These are phyloP conservation scores for Colletes latitarsis DNA, from an alignment of 1,140 invertebrate species.

Conservation along the genomic window DNA sequence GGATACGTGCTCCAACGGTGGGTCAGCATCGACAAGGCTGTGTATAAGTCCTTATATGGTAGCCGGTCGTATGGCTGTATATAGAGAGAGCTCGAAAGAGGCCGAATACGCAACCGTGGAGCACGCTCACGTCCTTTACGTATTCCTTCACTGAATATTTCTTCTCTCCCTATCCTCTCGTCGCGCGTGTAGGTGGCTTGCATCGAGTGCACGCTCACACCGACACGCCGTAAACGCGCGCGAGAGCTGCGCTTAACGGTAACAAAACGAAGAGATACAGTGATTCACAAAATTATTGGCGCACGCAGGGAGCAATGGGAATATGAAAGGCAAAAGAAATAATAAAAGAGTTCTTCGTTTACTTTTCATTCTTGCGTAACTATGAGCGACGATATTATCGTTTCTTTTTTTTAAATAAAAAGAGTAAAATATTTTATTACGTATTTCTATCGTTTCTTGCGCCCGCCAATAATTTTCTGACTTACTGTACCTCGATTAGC, in stretches of 20 bases:
- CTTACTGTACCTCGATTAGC: constrained; percentile 30
- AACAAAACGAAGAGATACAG: constrained; percentile 45
- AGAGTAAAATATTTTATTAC: no score
- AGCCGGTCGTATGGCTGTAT: constrained; percentile 57
- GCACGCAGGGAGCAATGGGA: no score
- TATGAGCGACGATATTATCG: no score
- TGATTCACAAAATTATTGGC: no score
- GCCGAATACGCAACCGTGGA: constrained; percentile 59
- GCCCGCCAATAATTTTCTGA: no score
- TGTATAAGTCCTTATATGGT: constrained; percentile 70
- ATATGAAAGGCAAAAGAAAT: no score
- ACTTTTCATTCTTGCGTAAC: no score
- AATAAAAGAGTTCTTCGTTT: no score
- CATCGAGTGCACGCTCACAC: neutral
- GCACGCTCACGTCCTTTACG: constrained; percentile 48
- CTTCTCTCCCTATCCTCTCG: constrained; percentile 36
- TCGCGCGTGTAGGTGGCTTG: constrained; percentile 37
- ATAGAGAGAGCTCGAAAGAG: constrained; percentile 67
- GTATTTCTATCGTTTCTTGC: no score
- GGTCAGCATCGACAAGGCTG: constrained; percentile 68
- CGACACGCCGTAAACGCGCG: neutral
- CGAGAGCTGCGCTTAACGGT: constrained; percentile 45
- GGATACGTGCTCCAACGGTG: constrained; percentile 63
- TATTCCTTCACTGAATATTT: constrained; percentile 40
- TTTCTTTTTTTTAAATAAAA: no score